Base-by-base conservation (phyloP, 2,113 vertebrate genomes). In the Cairina moschata region DNA sequence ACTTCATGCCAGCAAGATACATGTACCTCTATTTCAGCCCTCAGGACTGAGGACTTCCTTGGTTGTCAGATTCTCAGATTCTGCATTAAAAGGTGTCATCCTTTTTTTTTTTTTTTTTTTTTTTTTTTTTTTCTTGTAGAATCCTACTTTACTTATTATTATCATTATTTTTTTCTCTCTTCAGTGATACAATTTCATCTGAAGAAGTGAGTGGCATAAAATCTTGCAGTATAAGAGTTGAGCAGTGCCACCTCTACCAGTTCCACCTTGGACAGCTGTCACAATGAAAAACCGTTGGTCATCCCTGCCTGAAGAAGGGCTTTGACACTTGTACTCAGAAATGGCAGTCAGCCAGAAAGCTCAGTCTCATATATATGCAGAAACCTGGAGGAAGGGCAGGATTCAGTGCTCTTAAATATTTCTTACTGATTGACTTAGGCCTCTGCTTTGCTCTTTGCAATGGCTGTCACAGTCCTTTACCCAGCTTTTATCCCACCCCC, bases 221-320 rank as follows among this genome's bases (percentile, higher is more conserved):
- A 86, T 5, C 14, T 86, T 84, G 36, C 25, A 31, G 28, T 55
- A 54, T 0, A 3, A 88, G 50, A 59, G n/a, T n/a, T 16, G 48
- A 62, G 13, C 17, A 58, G 29, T 44, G 21, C 15, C 54, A 21
- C 36, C 28, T 73, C 5, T 20, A 31, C 3, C 21, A 59, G 28
- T 28, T 60, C 8, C 34, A 65, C 13, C 22, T 44, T 0, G 0
- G 32, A 71, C 8, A 71, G 9, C 9, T 2, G 4, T 14, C 2
- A 5, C 18, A 0, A 1, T 29, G 50, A 48, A 60, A 22, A 16
- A 29, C 31, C 25, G 20, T 6, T 79, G 34, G 28, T 85, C 60
- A 17, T 54, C 20, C 22, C 13, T 62, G 23, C 11, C 44, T 9
- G 13, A 84, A 36, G 44, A 83, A 69, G 31, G 32, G 11, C 21